phyloP scores from a whole-genome alignment of 2,888 invertebrate genomes.

The Druceiella hillmani region DNA sequence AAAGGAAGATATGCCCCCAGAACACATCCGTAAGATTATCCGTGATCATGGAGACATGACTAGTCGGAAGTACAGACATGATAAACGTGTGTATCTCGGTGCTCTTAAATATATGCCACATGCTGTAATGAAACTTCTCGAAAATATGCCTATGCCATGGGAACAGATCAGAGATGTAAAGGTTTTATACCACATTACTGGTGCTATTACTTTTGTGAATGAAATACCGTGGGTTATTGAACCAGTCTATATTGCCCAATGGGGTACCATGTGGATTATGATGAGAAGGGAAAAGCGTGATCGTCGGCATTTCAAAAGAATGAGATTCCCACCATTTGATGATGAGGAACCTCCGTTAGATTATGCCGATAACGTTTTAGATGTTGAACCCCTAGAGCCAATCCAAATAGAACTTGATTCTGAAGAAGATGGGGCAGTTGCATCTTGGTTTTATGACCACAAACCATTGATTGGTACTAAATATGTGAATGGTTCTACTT shows the following conservation, averaged over 20 bases:
- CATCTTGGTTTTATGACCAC: conserved; percentile 98
- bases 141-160: conserved; percentile 99
- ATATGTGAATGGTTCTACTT: conserved; percentile 95
- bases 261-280: conserved; percentile 99
- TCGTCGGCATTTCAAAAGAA: conserved; percentile 96
- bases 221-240: conserved; percentile 99
- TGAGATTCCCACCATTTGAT: conserved; percentile 99
- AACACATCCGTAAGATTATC: conserved; percentile 98
- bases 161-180: conserved; percentile 98
- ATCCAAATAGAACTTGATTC: conserved; percentile 97
- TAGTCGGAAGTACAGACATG: conserved; percentile 96
- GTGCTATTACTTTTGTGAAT: conserved; percentile 99
- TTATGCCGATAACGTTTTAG: conserved; percentile 98
- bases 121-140: conserved; percentile 96
- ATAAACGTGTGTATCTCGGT: conserved; percentile 96
- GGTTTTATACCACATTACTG: conserved; percentile 97
- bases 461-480: conserved; percentile 90
- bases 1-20: conserved; percentile 99
- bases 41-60: conserved; percentile 99
- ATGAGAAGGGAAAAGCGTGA: conserved; percentile 99
- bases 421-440: conserved; percentile 87
- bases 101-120: conserved; percentile 99
- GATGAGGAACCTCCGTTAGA: conserved; percentile 99
- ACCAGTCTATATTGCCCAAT: conserved; percentile 98
- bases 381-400: conserved; percentile 98